These are phyloP conservation scores for Ommatoiulus sabulosus DNA, from an alignment of 2,888 invertebrate genomes.

Conservation along the genomic window DNA sequence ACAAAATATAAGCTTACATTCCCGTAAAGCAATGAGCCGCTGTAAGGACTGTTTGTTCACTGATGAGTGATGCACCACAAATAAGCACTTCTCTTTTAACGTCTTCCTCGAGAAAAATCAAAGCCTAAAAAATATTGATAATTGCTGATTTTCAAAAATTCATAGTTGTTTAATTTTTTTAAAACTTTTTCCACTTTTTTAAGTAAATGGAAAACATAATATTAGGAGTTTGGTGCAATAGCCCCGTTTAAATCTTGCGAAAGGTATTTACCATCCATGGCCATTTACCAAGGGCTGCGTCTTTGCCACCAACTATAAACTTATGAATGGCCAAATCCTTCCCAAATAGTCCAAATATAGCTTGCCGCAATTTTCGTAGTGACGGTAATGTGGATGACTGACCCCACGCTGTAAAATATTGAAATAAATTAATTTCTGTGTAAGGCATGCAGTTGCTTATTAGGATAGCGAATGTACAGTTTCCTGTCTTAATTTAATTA, in stretches of 20 bases:
- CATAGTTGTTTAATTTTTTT: background rate
- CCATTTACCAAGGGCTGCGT: conserved; percentile 85
- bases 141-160: no score
- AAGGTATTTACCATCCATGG: conserved; percentile 74
- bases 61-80: conserved; percentile 88
- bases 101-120: conserved; percentile 74
- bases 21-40: conserved; percentile 80
- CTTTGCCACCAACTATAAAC: conserved; percentile 85
- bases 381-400: background rate
- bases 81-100: conserved; percentile 87
- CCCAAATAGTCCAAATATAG: background rate
- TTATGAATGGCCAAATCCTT: conserved; percentile 43
- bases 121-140: conserved; percentile 45
- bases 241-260: background rate
- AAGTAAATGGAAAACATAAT: no score
- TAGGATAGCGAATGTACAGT: no score
- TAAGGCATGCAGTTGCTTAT: no score
- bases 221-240: no score
- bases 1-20: background rate
- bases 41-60: conserved; percentile 80
- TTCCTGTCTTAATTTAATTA: no score
- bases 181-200: background rate
- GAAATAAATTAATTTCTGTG: no score
- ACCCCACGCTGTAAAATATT: background rate
- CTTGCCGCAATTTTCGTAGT: background rate